These are phyloP conservation scores for Petrosia ficiformis DNA, from an alignment of 37 sponge, comb jelly and placozoan genomes.

Conservation along the genomic window DNA sequence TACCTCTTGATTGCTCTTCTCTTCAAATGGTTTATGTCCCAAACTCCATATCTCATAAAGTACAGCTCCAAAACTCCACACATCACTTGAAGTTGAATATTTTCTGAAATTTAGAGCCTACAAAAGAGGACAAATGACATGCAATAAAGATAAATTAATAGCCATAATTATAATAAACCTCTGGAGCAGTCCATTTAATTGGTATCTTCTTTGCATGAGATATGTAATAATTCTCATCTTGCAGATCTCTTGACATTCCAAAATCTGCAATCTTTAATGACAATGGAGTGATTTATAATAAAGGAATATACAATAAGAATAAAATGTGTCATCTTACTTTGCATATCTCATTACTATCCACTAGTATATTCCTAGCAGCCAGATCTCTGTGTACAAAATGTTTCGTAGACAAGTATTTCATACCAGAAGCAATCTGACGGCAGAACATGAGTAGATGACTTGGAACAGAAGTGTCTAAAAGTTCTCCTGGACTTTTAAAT, in stretches of 20 bases:
- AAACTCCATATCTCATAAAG: constrained; percentile 39
- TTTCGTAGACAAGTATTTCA: constrained; percentile 12
- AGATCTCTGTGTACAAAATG: constrained; percentile 10
- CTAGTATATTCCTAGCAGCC: constrained; percentile 17
- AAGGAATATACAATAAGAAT: not conserved
- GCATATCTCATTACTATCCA: not conserved
- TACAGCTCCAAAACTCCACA: constrained; percentile 23
- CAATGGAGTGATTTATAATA: not conserved
- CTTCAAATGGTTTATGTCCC: constrained; percentile 28
- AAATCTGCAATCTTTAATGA: constrained; percentile 31
- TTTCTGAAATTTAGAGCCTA: constrained; percentile 13
- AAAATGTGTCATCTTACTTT: not conserved
- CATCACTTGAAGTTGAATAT: constrained; percentile 29
- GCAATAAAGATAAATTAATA: not conserved
- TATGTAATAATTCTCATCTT: constrained; percentile 25
- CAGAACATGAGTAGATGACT: not conserved
- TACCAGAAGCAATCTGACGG: constrained; percentile 15
- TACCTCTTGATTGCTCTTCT: constrained; percentile 3
- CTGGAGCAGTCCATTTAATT: constrained; percentile 36
- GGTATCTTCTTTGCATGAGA: constrained; percentile 25
- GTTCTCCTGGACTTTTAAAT: constrained; percentile 8
- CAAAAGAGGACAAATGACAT: not conserved
- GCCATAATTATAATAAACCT: not conserved
- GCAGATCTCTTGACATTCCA: constrained; percentile 32
- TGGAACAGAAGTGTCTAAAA: not conserved